Conservation (phyloP, 64 coral and sea anemone genomes). For the Actinia equina region DNA sequence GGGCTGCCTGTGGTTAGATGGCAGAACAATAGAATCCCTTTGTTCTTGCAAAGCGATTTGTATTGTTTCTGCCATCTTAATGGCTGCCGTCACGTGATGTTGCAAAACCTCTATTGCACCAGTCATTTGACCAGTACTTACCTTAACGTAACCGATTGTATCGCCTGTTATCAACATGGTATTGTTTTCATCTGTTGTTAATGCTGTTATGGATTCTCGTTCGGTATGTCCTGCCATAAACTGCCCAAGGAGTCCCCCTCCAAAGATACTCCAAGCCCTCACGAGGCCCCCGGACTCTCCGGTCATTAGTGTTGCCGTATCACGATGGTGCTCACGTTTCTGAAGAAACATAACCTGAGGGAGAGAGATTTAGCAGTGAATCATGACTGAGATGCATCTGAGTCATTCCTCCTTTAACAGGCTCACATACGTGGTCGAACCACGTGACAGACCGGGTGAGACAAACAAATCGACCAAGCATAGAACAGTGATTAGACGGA, state of each 20-base stretch:
- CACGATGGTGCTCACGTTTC: constrained; percentile 50
- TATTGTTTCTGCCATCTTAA: too few species aligned
- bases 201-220: constrained; percentile 66
- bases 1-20: too few species aligned
- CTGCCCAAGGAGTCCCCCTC: constrained; percentile 75
- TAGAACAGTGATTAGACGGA: too few species aligned
- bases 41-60: too few species aligned
- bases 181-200: constrained; percentile 76
- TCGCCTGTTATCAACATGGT: constrained; percentile 80
- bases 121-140: background rate
- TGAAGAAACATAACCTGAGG: constrained; percentile 72
- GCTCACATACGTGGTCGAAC: too few species aligned
- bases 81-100: too few species aligned
- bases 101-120: too few species aligned
- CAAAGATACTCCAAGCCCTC: constrained; percentile 75
- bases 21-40: too few species aligned
- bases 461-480: too few species aligned
- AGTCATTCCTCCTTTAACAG: too few species aligned
- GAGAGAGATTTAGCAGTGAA: background rate
- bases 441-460: too few species aligned
- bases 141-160: constrained; percentile 80
- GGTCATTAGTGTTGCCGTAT: constrained; percentile 75
- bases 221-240: constrained; percentile 74
- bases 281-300: constrained; percentile 67
- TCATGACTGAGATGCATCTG: background rate